Conservation (phyloP, 2,113 vertebrate genomes). For the Strix uralensis region DNA sequence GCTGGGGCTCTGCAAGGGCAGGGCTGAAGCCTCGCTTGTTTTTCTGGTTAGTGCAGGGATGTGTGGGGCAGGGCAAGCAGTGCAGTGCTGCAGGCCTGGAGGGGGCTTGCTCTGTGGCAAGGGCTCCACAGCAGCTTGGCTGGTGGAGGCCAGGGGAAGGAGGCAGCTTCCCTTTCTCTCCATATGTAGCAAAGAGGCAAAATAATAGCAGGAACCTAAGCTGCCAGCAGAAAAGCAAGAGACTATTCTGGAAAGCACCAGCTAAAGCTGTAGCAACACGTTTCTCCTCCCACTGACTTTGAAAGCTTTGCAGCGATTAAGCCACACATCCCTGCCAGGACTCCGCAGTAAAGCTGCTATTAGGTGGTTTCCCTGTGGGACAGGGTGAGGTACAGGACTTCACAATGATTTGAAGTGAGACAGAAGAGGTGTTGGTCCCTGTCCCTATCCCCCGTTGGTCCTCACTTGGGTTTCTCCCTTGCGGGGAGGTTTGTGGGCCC, state of each 20-base stretch:
- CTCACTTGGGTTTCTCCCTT: accelerated
- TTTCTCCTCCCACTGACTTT: conserved; percentile 31
- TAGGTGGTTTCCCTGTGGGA: conserved; percentile 1
- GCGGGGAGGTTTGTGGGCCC: not conserved
- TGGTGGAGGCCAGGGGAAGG: not conserved
- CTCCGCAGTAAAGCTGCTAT: not conserved
- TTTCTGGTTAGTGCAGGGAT: not conserved
- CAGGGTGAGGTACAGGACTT: not conserved
- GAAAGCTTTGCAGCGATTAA: conserved; percentile 2
- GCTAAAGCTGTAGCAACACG: conserved; percentile 22
- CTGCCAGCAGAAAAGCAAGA: not conserved
- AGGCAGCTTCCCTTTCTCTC: not conserved
- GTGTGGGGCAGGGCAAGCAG: not conserved
- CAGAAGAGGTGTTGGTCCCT: not conserved
- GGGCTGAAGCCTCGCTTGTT: not conserved
- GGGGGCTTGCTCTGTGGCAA: not conserved
- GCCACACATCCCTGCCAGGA: not conserved
- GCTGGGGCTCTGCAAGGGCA: not conserved
- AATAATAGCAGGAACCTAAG: not conserved
- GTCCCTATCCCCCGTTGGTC: not conserved
- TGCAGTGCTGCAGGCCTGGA: not conserved
- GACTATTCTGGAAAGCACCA: not conserved
- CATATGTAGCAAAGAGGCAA: not conserved
- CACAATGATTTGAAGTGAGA: not conserved
- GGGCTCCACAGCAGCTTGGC: accelerated